Evolutionary conservation across 2,888 invertebrate genomes (phyloP).

Genomic region (Meloe dianella): DNA sequence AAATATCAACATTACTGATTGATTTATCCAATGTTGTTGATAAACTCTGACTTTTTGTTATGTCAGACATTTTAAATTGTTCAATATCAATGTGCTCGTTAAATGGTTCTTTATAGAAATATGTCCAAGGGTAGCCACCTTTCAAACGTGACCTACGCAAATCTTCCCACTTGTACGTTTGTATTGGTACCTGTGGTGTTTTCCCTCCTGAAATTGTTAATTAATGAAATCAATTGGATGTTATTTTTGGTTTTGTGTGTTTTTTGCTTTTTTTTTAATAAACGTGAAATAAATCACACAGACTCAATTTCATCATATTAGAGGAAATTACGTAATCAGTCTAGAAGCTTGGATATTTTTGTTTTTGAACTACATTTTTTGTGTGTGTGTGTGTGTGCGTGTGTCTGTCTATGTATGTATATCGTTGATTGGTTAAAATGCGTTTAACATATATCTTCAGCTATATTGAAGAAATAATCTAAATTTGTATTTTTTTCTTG

Average conservation of each 20-base stretch:
- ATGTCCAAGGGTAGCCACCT: constrained; percentile 84
- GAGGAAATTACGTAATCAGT: background rate
- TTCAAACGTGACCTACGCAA: constrained; percentile 71
- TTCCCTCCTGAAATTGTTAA: constrained; percentile 49
- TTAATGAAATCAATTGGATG: background rate
- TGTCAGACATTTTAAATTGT: constrained; percentile 51
- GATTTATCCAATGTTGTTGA: constrained; percentile 43
- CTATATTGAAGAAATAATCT: background rate
- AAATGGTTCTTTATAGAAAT: constrained; percentile 70
- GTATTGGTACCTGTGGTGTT: constrained; percentile 71
- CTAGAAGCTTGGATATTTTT: constrained; percentile 5
- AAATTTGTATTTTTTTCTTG: constrained; percentile 17
- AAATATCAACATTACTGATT: constrained; percentile 35
- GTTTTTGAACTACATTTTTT: background rate
- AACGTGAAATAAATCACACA: background rate
- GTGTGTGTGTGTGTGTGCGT: background rate
- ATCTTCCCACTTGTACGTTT: constrained; percentile 85
- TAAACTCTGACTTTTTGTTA: constrained; percentile 45
- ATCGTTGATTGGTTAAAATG: background rate
- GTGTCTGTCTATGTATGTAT: no score
- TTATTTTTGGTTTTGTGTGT: no score
- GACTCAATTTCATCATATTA: background rate
- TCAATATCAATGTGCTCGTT: constrained; percentile 57
- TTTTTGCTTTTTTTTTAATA: background rate
- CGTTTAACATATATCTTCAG: background rate